Evolutionary conservation across 2,113 vertebrate genomes (phyloP).

Genomic region (Callorhinus ursinus): DNA sequence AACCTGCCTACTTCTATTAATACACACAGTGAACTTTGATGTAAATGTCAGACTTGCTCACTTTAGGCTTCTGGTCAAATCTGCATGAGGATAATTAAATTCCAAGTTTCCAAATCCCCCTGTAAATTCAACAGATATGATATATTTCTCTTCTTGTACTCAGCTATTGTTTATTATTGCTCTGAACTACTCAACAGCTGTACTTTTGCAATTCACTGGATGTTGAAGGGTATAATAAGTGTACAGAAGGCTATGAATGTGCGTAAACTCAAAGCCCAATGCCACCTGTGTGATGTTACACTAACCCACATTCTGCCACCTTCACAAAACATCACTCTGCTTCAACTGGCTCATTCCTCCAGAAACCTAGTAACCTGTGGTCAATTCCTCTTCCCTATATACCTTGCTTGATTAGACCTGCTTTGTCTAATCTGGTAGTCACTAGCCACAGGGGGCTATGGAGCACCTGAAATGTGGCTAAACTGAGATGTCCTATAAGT

Average conservation of each 20-base stretch:
- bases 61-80: conserved; percentile 71
- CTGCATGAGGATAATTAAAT: conserved; percentile 72
- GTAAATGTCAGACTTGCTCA: conserved; percentile 70
- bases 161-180: conserved; percentile 36
- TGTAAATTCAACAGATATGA: conserved; percentile 52
- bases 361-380: not conserved
- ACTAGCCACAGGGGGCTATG: not conserved
- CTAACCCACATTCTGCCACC: not conserved
- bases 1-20: conserved; percentile 61
- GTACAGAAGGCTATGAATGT: not conserved
- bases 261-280: not conserved
- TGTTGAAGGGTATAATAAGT: not conserved
- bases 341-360: not conserved
- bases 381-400: not conserved
- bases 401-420: not conserved
- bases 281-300: not conserved
- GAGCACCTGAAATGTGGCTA: not conserved
- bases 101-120: conserved; percentile 62
- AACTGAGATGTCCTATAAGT: not conserved
- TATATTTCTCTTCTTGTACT: conserved; percentile 54
- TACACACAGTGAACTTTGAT: conserved; percentile 45
- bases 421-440: not conserved
- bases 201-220: conserved; percentile 13
- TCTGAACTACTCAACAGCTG: conserved; percentile 54
- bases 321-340: not conserved